Evolutionary conservation across 2,888 invertebrate genomes (phyloP).

Genomic region (Leptinotarsa haldemani): DNA sequence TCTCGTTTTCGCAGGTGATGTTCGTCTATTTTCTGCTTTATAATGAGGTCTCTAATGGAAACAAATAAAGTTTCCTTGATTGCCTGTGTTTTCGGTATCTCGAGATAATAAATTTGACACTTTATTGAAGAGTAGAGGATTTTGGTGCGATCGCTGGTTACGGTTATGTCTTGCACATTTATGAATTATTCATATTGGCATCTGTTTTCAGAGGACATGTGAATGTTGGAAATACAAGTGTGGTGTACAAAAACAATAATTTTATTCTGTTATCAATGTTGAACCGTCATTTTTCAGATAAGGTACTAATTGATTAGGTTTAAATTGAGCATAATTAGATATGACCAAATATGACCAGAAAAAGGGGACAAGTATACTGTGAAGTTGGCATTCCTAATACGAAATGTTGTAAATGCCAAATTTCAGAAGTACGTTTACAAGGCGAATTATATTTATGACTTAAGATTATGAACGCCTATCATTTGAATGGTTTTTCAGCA

Average conservation of each 20-base stretch:
- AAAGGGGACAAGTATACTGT: no score
- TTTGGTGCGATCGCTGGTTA: constrained; percentile 28
- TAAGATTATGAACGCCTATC: no score
- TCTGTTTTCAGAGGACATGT: constrained; percentile 9
- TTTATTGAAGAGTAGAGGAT: constrained; percentile 26
- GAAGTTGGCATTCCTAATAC: no score
- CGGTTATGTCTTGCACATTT: constrained; percentile 24
- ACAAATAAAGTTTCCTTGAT: constrained; percentile 33
- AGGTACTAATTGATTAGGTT: constrained; percentile 5
- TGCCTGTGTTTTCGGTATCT: constrained; percentile 33
- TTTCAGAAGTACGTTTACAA: no score
- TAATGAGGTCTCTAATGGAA: constrained; percentile 29
- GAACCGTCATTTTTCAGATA: not conserved
- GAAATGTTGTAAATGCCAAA: no score
- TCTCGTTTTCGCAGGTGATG: constrained; percentile 43
- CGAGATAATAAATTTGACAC: constrained; percentile 37
- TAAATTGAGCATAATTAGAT: not conserved
- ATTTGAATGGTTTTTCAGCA: no score
- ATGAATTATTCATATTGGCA: constrained; percentile 22
- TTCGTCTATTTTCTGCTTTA: constrained; percentile 38
- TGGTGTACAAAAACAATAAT: not conserved
- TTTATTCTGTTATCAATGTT: not conserved
- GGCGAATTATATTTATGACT: no score
- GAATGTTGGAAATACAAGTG: not conserved
- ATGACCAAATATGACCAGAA: not conserved